phyloP scores from a whole-genome alignment of 2,888 invertebrate genomes.

The Ochlodes sylvanus region DNA sequence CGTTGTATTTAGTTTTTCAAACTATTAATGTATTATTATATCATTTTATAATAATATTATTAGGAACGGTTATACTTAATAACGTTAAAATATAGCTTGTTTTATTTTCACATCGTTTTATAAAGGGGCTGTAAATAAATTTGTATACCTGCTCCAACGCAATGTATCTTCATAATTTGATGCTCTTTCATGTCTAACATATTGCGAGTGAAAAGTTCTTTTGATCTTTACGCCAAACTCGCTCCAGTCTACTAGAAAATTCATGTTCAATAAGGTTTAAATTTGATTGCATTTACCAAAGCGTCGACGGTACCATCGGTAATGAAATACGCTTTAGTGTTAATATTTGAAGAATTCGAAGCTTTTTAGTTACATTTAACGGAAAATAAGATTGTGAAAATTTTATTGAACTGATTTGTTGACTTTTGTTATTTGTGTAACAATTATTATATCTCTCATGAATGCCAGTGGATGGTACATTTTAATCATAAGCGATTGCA shows the following conservation, averaged over 20 bases:
- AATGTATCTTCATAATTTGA: conserved; percentile 21
- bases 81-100: too few relatives aligned
- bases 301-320: conserved; percentile 8
- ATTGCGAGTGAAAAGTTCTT: conserved; percentile 34
- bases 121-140: background rate
- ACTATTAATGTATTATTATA: too few relatives aligned
- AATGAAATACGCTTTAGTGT: conserved; percentile 21
- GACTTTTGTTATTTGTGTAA: background rate
- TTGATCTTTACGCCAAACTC: conserved; percentile 28
- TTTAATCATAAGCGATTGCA: too few relatives aligned
- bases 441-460: too few relatives aligned
- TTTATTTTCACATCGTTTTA: background rate
- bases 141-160: conserved; percentile 14
- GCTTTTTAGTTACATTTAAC: conserved; percentile 15
- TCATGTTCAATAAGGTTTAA: conserved; percentile 32
- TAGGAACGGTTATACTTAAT: too few relatives aligned
- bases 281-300: conserved; percentile 25
- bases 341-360: conserved; percentile 25
- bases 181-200: conserved; percentile 30
- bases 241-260: conserved; percentile 24
- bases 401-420: conserved; percentile 8
- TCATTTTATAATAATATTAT: too few relatives aligned
- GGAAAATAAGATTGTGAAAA: conserved; percentile 3
- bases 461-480: background rate
- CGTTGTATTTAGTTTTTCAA: too few relatives aligned